Conservation (phyloP, 2,113 vertebrate genomes). For the Poecilia latipinna region DNA sequence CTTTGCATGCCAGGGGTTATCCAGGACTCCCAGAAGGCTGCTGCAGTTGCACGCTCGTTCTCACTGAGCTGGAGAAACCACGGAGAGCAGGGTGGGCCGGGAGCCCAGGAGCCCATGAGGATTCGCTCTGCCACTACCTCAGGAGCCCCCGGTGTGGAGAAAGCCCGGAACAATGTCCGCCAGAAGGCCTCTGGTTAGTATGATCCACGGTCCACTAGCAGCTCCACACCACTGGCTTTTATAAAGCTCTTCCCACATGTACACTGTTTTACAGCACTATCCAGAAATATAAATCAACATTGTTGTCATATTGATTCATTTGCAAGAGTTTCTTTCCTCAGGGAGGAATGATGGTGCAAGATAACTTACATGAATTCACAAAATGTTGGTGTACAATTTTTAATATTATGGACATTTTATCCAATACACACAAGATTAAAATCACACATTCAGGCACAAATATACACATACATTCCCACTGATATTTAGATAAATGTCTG, state of each 20-base stretch:
- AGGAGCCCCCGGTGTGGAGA: constrained; percentile 93
- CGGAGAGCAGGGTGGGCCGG: constrained; percentile 75
- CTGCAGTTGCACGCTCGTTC: constrained; percentile 89
- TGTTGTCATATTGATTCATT: too few species aligned
- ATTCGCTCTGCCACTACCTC: constrained; percentile 96
- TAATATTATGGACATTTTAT: too few species aligned
- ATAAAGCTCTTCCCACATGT: constrained; percentile 2
- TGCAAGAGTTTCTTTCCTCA: too few species aligned
- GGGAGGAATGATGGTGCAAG: too few species aligned
- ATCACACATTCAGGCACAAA: too few species aligned
- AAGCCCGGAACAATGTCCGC: constrained; percentile 91
- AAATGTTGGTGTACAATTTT: too few species aligned
- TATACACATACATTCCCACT: too few species aligned
- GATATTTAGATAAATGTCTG: too few species aligned
- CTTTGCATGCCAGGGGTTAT: constrained; percentile 80
- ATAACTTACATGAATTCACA: too few species aligned
- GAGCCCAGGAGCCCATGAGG: constrained; percentile 91
- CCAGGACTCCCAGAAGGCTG: constrained; percentile 87
- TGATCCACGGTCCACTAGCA: not conserved
- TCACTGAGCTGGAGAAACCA: constrained; percentile 96
- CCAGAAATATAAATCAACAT: too few species aligned
- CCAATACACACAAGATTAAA: too few species aligned
- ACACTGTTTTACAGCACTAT: not conserved
- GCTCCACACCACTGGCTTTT: not conserved
- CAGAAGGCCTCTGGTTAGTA: constrained; percentile 94